Percentiles rank a stretch among this genome's conserved stretches.
Evolutionary conservation across 2,113 vertebrate genomes (phyloP).

Genomic region (Brachyhypopomus occidentalis): DNA sequence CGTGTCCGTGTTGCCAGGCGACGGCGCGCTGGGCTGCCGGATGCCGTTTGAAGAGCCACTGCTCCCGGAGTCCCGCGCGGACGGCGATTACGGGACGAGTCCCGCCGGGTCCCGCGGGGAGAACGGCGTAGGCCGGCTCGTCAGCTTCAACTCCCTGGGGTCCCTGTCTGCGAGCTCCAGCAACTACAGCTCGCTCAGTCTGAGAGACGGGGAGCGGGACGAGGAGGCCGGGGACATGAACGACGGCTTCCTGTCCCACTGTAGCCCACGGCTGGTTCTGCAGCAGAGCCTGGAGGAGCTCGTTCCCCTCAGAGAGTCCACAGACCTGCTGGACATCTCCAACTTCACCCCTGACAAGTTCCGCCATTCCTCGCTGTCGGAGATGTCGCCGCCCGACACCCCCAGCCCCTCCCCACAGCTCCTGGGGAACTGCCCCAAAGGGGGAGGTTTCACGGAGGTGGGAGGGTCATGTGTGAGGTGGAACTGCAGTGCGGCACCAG

Average conservation of each 20-base stretch:
- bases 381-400: slow-evolving; percentile 95
- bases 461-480: slow-evolving; percentile 79
- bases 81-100: slow-evolving; percentile 75
- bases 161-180: slow-evolving; percentile 92
- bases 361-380: slow-evolving; percentile 94
- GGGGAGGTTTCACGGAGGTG: slow-evolving; percentile 79
- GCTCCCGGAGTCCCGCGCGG: slow-evolving; percentile 79
- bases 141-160: slow-evolving; percentile 96
- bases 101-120: slow-evolving; percentile 71
- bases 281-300: slow-evolving; percentile 97
- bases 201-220: slow-evolving; percentile 91
- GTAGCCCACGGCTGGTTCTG: slow-evolving; percentile 96
- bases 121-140: slow-evolving; percentile 90
- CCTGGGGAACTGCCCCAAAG: slow-evolving; percentile 74
- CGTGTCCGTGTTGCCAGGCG: slow-evolving; percentile 64
- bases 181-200: slow-evolving; percentile 95
- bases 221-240: slow-evolving; percentile 91
- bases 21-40: slow-evolving; percentile 76
- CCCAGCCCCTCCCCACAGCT: slow-evolving; percentile 96
- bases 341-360: slow-evolving; percentile 99
- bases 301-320: slow-evolving; percentile 92
- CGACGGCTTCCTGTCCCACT: slow-evolving; percentile 90
- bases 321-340: slow-evolving; percentile 96
- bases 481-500: slow-evolving; percentile 82
- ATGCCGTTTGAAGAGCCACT: slow-evolving; percentile 87